Conservation (phyloP, 1,140 invertebrate species). For the Euborellia annulipes region DNA sequence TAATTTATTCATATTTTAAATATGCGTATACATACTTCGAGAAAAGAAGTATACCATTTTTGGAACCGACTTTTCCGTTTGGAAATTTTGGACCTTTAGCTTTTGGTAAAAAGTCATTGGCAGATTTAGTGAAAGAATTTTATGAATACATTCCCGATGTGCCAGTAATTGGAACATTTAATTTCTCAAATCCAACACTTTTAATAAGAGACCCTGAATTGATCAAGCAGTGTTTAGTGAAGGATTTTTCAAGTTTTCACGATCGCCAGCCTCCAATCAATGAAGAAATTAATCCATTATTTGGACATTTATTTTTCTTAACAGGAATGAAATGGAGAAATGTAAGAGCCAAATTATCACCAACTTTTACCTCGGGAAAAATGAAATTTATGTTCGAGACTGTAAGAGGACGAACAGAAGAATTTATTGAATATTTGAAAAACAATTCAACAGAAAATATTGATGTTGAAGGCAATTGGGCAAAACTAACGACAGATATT, state of each 20-base stretch:
- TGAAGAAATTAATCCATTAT: conserved; percentile 21
- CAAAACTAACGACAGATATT: conserved; percentile 37
- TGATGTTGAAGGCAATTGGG: conserved; percentile 27
- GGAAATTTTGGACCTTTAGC: no score
- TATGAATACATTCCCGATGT: conserved; percentile 9
- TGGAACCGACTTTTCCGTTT: conserved; percentile 10
- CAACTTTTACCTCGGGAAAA: conserved; percentile 31
- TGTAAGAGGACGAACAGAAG: neutral
- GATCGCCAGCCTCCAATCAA: conserved; percentile 28
- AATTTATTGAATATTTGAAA: neutral
- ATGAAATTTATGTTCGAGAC: conserved; percentile 30
- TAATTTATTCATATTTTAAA: conserved; percentile 12
- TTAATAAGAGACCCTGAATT: conserved; percentile 31
- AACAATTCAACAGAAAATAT: conserved; percentile 10
- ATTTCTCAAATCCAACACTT: conserved; percentile 30
- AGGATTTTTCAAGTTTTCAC: conserved; percentile 32
- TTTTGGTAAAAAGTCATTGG: no score
- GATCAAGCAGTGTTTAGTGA: conserved; percentile 29
- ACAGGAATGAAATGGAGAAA: conserved; percentile 26
- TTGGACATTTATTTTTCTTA: conserved; percentile 1
- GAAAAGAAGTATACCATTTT: conserved; percentile 13
- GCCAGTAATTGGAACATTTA: conserved; percentile 33
- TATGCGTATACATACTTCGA: conserved; percentile 19
- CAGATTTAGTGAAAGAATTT: no score
- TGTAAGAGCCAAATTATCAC: conserved; percentile 28